Percentiles rank a stretch among this genome's conserved stretches.
Evolutionary conservation across 1,140 invertebrate species (phyloP).

Genomic region (Panonychus citri): DNA sequence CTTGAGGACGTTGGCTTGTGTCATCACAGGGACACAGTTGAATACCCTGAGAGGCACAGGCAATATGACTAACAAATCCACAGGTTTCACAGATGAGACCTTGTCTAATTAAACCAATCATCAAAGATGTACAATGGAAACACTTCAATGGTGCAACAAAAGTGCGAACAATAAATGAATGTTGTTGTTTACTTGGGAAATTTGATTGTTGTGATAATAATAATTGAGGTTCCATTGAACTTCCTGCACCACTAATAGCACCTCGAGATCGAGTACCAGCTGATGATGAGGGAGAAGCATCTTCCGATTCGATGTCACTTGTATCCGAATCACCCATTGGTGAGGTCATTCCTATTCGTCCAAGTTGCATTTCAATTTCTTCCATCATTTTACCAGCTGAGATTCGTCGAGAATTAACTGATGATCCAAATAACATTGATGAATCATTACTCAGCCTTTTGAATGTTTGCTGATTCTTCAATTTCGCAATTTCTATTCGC

Average conservation of each 20-base stretch:
- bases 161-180: slow-evolving; percentile 77
- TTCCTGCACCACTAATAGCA: too few relatives aligned
- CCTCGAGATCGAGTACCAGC: neutral
- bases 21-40: slow-evolving; percentile 12
- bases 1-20: slow-evolving; percentile 39
- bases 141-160: slow-evolving; percentile 91
- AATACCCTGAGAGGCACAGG: slow-evolving; percentile 30
- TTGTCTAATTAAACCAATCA: slow-evolving; percentile 62
- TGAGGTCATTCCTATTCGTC: neutral
- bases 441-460: neutral
- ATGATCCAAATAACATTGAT: neutral
- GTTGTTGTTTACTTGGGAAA: slow-evolving; percentile 19
- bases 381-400: neutral
- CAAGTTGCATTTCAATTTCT: neutral
- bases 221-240: neutral
- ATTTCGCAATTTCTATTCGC: slow-evolving; percentile 3
- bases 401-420: neutral
- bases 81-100: slow-evolving; percentile 86
- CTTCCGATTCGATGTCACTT: slow-evolving; percentile 2
- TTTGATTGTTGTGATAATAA: neutral
- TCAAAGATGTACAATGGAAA: slow-evolving; percentile 86
- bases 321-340: neutral
- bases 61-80: slow-evolving; percentile 83
- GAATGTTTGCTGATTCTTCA: neutral
- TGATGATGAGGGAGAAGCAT: neutral